These are phyloP conservation scores for Xerus rutilus DNA, from an alignment of 2,797 vertebrate genomes.

Conservation along the genomic window DNA sequence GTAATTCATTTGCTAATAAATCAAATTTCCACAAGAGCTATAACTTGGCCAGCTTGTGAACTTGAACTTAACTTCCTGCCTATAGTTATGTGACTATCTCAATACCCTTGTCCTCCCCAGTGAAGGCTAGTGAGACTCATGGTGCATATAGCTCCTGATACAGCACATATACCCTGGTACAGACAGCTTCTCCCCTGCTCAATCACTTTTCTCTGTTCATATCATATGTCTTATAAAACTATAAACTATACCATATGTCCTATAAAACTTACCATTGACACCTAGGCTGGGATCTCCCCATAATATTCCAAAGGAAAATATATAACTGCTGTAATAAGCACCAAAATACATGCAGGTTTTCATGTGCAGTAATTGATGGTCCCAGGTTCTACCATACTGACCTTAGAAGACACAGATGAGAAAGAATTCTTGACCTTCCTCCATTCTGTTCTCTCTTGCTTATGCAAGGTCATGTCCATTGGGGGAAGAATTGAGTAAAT, in stretches of 20 bases:
- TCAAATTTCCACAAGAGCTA: not conserved
- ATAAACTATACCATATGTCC: not conserved
- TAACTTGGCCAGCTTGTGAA: not conserved
- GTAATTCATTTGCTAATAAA: slow-evolving; percentile 42
- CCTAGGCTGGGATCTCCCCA: not conserved
- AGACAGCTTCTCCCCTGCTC: slow-evolving; percentile 14
- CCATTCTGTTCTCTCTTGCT: not conserved
- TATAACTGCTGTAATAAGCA: not conserved
- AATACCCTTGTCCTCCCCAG: not conserved
- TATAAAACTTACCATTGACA: not conserved
- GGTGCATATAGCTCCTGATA: not conserved
- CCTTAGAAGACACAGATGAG: not conserved
- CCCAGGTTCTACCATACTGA: not conserved
- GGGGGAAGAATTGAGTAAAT: not conserved
- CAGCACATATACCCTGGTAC: not conserved
- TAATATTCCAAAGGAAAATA: slow-evolving; percentile 29
- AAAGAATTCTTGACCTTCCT: not conserved
- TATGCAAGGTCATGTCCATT: not conserved
- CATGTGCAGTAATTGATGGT: not conserved
- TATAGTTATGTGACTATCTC: not conserved
- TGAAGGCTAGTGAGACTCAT: not conserved
- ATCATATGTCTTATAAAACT: not conserved
- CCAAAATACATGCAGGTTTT: not conserved
- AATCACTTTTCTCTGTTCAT: slow-evolving; percentile 6
- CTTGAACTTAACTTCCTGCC: not conserved